Evolutionary conservation across 2,113 vertebrate genomes (phyloP).

Genomic region (Dipodomys stephensi): DNA sequence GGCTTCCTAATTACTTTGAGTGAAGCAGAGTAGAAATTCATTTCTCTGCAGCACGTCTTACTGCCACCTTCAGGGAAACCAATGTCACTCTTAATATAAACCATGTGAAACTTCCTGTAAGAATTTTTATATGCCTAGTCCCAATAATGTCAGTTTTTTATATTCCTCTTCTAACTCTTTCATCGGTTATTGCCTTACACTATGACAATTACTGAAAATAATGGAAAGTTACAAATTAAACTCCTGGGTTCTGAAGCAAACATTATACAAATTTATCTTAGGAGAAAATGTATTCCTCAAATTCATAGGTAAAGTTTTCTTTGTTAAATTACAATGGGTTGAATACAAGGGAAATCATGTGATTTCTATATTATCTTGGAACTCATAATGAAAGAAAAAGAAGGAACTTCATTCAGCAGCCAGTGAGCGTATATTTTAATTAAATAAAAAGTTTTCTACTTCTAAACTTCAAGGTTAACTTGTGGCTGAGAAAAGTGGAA

Average conservation of each 20-base stretch:
- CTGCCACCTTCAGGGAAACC: background rate
- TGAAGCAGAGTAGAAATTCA: background rate
- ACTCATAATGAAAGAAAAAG: slow-evolving; percentile 52
- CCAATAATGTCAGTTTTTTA: slow-evolving; percentile 37
- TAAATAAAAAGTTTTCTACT: slow-evolving; percentile 67
- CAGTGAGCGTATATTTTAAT: slow-evolving; percentile 71
- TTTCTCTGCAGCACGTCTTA: background rate
- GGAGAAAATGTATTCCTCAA: slow-evolving; percentile 69
- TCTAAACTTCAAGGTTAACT: slow-evolving; percentile 37
- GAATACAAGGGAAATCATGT: slow-evolving; percentile 69
- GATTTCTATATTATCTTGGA: slow-evolving; percentile 73
- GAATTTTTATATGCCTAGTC: slow-evolving; percentile 27
- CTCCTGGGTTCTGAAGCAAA: slow-evolving; percentile 62
- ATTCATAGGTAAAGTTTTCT: slow-evolving; percentile 69
- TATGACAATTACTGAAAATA: slow-evolving; percentile 50
- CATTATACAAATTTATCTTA: slow-evolving; percentile 70
- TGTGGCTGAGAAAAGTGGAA: slow-evolving; percentile 48
- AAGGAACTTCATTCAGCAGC: slow-evolving; percentile 63
- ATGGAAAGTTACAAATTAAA: slow-evolving; percentile 71
- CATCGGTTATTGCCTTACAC: slow-evolving; percentile 3
- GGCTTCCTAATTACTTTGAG: background rate
- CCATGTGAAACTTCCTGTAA: background rate
- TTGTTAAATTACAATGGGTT: slow-evolving; percentile 75
- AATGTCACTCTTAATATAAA: slow-evolving; percentile 20
- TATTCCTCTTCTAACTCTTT: background rate